Evolutionary conservation across 2,797 vertebrate genomes (phyloP).

Genomic region (Sebastiscus albofasciatus): DNA sequence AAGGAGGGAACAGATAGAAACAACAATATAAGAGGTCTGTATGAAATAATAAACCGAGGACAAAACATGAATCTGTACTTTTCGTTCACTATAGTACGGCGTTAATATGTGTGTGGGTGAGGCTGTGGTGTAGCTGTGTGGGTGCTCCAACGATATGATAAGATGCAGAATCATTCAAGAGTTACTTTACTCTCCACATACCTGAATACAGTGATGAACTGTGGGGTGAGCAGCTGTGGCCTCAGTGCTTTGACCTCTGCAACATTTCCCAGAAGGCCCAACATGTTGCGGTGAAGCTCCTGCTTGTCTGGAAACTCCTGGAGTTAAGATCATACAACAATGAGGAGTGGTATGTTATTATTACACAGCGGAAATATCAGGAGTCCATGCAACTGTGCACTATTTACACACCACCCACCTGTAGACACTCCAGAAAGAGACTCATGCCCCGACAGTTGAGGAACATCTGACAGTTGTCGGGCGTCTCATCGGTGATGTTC

Average conservation of each 20-base stretch:
- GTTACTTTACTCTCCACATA: constrained; percentile 50
- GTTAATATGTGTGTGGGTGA: not conserved
- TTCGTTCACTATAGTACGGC: not conserved
- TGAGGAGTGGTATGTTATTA: not conserved
- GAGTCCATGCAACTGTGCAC: not conserved
- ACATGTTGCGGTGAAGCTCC: constrained; percentile 97
- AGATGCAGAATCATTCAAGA: not conserved
- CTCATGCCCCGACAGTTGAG: constrained; percentile 96
- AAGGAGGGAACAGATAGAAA: not conserved
- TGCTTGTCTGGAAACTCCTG: constrained; percentile 98
- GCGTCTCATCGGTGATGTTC: constrained; percentile 99
- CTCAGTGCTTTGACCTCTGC: constrained; percentile 94
- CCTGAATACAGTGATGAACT: constrained; percentile 98
- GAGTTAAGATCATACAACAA: not conserved
- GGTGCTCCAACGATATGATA: not conserved
- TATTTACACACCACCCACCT: constrained; percentile 77
- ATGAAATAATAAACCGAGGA: not conserved
- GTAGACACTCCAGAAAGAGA: constrained; percentile 94
- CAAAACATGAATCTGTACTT: not conserved
- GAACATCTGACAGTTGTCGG: constrained; percentile 99
- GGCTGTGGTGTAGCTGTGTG: not conserved
- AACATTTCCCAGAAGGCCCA: constrained; percentile 96
- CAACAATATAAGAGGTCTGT: not conserved
- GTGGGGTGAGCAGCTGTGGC: constrained; percentile 94
- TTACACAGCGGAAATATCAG: not conserved